phyloP scores from a whole-genome alignment of 2,888 invertebrate species.

The Octonoba sinensis region DNA sequence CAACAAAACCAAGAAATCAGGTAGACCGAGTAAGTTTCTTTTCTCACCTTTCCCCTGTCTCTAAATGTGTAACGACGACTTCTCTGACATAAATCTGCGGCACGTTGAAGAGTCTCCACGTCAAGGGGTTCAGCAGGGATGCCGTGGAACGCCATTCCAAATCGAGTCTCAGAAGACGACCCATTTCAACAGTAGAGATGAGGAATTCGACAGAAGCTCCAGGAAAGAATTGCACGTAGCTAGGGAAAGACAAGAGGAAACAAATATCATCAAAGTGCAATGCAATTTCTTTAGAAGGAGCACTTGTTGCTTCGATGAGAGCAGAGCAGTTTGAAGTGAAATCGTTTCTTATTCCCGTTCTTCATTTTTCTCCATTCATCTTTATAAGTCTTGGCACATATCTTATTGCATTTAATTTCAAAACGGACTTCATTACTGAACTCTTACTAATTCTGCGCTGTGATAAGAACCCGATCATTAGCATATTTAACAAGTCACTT shows the following conservation, averaged over 20 bases:
- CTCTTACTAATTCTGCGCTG: no score
- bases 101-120: slow-evolving; percentile 59
- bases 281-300: neutral
- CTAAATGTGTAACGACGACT: slow-evolving; percentile 58
- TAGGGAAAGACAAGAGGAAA: slow-evolving; percentile 7
- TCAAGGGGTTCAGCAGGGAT: slow-evolving; percentile 59
- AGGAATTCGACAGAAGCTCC: slow-evolving; percentile 59
- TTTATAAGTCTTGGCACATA: no score
- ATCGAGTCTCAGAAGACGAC: slow-evolving; percentile 65
- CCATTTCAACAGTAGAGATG: slow-evolving; percentile 60
- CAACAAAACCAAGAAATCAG: no score
- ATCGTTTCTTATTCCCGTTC: no score
- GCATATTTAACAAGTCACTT: no score
- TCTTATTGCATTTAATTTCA: no score
- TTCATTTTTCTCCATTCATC: no score
- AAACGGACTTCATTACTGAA: no score
- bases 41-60: slow-evolving; percentile 54
- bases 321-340: no score
- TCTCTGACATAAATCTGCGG: slow-evolving; percentile 46
- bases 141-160: slow-evolving; percentile 63
- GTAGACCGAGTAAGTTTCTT: neutral
- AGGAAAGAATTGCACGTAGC: slow-evolving; percentile 37
- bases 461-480: no score
- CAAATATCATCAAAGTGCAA: neutral
- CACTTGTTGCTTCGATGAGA: neutral